Evolutionary conservation across 2,888 invertebrate species (phyloP).

Genomic region (Sepiola atlantica): DNA sequence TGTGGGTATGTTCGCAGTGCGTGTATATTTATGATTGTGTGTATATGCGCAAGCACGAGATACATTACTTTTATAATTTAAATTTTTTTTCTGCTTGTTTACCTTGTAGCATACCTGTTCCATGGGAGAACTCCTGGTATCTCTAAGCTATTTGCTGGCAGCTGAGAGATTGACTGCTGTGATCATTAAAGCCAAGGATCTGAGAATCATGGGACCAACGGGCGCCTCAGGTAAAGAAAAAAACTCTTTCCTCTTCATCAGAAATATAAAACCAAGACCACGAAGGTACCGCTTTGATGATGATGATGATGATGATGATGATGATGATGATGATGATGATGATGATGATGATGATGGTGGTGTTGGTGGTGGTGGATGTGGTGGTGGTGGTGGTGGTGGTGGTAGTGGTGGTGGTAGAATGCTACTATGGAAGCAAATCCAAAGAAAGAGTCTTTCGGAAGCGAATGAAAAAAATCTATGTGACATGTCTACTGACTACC

Average conservation of each 20-base stretch:
- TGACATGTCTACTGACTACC: too few species aligned
- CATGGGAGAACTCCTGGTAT: constrained; percentile 82
- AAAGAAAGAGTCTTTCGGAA: too few species aligned
- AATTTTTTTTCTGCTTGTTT: neutral
- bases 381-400: too few species aligned
- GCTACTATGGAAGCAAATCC: too few species aligned
- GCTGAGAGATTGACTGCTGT: constrained; percentile 89
- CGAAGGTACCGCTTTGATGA: too few species aligned
- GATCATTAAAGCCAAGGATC: constrained; percentile 88
- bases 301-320: neutral
- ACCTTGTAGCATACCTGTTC: constrained; percentile 61
- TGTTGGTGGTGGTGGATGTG: too few species aligned
- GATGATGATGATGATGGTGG: neutral
- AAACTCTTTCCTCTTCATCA: neutral
- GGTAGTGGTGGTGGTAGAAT: too few species aligned
- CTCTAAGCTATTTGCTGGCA: constrained; percentile 89
- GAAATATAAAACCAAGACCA: neutral
- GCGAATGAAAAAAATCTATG: too few species aligned
- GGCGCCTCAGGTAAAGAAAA: constrained; percentile 62
- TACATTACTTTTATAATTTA: neutral
- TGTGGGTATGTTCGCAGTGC: neutral
- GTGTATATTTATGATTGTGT: neutral
- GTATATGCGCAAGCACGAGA: too few species aligned
- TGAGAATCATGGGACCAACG: constrained; percentile 74
- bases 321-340: neutral